phyloP scores from a whole-genome alignment of 2,888 invertebrate genomes.

The Acrocyrtus sp. region DNA sequence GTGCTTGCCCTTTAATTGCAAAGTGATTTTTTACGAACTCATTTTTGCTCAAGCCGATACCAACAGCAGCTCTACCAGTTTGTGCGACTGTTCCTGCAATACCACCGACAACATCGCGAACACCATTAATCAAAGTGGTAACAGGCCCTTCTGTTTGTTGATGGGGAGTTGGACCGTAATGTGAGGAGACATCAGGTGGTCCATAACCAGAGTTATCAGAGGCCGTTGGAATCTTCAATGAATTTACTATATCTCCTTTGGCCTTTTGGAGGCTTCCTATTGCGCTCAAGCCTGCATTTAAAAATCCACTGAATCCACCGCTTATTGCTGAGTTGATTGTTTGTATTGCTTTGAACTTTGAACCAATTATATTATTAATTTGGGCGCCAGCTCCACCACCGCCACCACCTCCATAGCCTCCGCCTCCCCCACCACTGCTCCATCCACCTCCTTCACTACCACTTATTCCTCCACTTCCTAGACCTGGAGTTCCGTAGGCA shows the following conservation, averaged over 20 bases:
- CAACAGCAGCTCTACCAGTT: constrained; percentile 12
- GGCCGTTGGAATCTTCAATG: constrained; percentile 17
- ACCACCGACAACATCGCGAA: constrained; percentile 6
- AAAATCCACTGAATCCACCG: constrained; percentile 28
- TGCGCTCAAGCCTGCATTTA: constrained; percentile 24
- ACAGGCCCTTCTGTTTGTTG: background rate
- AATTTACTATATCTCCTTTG: constrained; percentile 15
- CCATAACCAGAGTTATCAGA: background rate
- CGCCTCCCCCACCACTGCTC: background rate
- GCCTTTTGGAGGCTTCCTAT: constrained; percentile 21
- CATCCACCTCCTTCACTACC: background rate
- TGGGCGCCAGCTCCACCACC: background rate
- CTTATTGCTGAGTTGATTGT: constrained; percentile 13
- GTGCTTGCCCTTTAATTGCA: constrained; percentile 28
- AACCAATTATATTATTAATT: background rate
- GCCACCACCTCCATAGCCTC: background rate
- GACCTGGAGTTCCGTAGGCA: background rate
- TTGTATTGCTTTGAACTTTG: constrained; percentile 15
- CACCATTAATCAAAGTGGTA: constrained; percentile 9
- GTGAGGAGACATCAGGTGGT: background rate
- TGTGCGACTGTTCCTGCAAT: constrained; percentile 13
- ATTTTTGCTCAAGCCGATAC: constrained; percentile 22
- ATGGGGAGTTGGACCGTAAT: constrained; percentile 2
- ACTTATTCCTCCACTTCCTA: background rate
- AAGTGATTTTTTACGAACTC: constrained; percentile 34